A percentile compares a stretch with the other conserved stretches of the same genome.
Evolutionary conservation across 2,888 invertebrate genomes (phyloP).

Genomic region (Allacma fusca): DNA sequence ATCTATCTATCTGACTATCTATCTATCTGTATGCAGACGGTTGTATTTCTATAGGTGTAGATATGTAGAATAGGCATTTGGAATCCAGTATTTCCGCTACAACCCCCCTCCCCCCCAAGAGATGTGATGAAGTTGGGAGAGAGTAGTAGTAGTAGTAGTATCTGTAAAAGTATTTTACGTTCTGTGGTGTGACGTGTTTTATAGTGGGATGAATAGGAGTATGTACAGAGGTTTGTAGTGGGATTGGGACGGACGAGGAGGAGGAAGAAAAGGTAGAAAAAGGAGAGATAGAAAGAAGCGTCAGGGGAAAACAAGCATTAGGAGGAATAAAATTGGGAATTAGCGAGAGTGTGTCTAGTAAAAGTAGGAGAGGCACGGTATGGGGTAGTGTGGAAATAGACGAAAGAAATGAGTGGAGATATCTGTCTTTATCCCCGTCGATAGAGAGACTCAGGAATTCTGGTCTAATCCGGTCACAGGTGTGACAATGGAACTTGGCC

Average conservation of each 20-base stretch:
- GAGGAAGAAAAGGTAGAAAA: conserved; percentile 21
- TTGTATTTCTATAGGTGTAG: too few species aligned
- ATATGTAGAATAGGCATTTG: too few species aligned
- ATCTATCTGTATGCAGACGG: too few species aligned
- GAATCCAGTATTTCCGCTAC: too few species aligned
- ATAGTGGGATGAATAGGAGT: neutral
- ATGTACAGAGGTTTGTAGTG: neutral
- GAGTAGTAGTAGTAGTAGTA: too few species aligned
- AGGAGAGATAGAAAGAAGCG: conserved; percentile 28
- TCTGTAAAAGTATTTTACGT: too few species aligned
- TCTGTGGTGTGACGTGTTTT: too few species aligned
- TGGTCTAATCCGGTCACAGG: conserved; percentile 60
- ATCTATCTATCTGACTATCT: too few species aligned
- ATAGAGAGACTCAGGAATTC: neutral
- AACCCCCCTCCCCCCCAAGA: too few species aligned
- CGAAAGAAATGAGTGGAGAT: conserved; percentile 48
- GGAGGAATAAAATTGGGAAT: conserved; percentile 47
- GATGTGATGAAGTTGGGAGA: too few species aligned
- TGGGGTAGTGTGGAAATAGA: neutral
- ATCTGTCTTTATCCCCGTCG: conserved; percentile 43
- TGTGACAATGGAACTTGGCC: conserved; percentile 60
- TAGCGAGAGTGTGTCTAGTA: conserved; percentile 36
- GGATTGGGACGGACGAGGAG: neutral
- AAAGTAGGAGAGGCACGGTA: conserved; percentile 16
- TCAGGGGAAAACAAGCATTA: conserved; percentile 42